A percentile compares a stretch with the other conserved stretches of the same genome.
Conservation (phyloP, 2,113 vertebrate species). For the Delphinapterus leucas region DNA sequence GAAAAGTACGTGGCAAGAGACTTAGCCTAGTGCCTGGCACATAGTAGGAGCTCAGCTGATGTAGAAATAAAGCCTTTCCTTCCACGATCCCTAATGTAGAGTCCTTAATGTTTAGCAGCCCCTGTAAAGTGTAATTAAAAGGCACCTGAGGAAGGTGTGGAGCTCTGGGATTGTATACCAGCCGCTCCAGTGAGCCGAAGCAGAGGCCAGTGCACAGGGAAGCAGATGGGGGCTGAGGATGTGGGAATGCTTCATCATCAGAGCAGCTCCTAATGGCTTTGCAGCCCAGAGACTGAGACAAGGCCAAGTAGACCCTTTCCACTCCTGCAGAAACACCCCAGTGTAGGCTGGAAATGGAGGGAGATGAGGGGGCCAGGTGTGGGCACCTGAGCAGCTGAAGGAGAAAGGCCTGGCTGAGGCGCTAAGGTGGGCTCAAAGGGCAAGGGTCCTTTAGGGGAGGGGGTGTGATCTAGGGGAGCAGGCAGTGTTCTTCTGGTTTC, state of each 20-base stretch:
- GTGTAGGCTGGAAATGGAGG: neutral
- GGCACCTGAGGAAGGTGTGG: neutral
- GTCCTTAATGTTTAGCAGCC: neutral
- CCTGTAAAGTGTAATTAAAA: neutral
- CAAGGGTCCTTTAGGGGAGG: neutral
- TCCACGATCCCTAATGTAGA: neutral
- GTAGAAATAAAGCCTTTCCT: neutral
- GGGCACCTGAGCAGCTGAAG: neutral
- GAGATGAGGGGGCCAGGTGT: neutral
- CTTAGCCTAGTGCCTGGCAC: neutral
- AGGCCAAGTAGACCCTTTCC: neutral
- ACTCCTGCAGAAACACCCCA: neutral
- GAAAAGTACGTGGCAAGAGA: neutral
- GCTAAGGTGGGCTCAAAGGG: neutral
- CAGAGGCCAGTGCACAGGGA: rapidly evolving
- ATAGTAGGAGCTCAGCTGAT: neutral
- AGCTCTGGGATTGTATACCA: rapidly evolving
- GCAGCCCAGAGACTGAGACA: neutral
- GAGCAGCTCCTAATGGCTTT: neutral
- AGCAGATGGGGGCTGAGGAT: neutral
- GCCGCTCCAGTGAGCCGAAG: neutral
- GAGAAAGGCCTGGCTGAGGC: neutral
- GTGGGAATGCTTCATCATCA: neutral
- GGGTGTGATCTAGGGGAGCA: neutral
- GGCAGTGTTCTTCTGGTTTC: neutral